These are phyloP conservation scores for Ophiothrix spiculata DNA, from an alignment of 35 echinoderm and acorn worm species.

Conservation along the genomic window DNA sequence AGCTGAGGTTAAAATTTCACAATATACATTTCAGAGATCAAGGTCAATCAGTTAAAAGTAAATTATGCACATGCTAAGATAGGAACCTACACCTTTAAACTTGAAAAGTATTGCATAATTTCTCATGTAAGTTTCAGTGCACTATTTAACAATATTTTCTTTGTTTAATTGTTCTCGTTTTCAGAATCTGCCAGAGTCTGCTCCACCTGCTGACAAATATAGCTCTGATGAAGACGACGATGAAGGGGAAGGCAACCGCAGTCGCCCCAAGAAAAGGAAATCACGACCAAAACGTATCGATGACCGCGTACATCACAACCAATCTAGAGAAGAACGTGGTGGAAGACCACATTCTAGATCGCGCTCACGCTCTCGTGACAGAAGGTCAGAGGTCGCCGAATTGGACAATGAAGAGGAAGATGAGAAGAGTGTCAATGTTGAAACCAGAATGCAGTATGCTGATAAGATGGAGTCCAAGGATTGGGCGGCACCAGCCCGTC, in stretches of 20 bases:
- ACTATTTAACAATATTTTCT: background rate
- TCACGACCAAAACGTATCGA: background rate
- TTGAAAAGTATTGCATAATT: no score
- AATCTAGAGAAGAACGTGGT: background rate
- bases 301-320: background rate
- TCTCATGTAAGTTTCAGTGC: background rate
- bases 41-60: no score
- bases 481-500: conserved; percentile 39
- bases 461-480: conserved; percentile 23
- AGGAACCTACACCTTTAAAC: no score
- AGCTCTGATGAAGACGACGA: conserved; percentile 60
- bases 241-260: conserved; percentile 24
- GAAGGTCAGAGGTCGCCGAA: conserved; percentile 46
- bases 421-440: conserved; percentile 42
- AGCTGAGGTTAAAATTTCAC: no score
- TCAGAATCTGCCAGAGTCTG: conserved; percentile 60
- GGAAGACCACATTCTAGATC: conserved; percentile 52
- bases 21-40: no score
- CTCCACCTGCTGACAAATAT: conserved; percentile 41
- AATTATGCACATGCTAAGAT: no score
- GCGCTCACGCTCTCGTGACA: conserved; percentile 61
- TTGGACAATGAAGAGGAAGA: conserved; percentile 43
- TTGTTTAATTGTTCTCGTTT: conserved; percentile 4
- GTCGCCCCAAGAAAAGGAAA: conserved; percentile 57
- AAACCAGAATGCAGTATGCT: conserved; percentile 17